These are phyloP conservation scores for Eupithecia centaureata DNA, from an alignment of 2,888 invertebrate species.

Conservation along the genomic window DNA sequence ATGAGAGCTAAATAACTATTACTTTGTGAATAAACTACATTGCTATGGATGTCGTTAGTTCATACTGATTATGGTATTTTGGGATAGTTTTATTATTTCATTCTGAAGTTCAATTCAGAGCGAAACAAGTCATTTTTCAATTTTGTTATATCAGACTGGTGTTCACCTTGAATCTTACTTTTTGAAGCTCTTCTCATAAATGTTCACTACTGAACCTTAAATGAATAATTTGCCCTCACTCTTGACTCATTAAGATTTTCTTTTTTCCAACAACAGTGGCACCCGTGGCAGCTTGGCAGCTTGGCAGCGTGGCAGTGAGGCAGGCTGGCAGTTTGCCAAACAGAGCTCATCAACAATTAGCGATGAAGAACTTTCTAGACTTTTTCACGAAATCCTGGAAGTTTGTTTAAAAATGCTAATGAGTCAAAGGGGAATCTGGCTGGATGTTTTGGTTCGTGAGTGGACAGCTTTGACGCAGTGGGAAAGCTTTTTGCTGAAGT, in stretches of 20 bases:
- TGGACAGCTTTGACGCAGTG: not conserved
- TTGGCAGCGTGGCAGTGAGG: not conserved
- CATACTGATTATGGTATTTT: too few species aligned
- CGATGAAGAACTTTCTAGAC: conserved; percentile 19
- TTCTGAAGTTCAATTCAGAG: too few species aligned
- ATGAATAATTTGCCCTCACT: not conserved
- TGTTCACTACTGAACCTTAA: not conserved
- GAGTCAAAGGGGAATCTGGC: conserved; percentile 3
- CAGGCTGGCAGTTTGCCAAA: conserved; percentile 24
- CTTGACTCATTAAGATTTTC: not conserved
- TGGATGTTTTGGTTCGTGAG: not conserved
- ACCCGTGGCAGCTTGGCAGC: not conserved
- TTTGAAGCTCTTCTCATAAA: too few species aligned
- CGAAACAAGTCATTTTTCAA: too few species aligned
- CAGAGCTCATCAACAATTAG: conserved; percentile 37
- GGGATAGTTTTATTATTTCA: too few species aligned
- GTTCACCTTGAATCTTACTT: too few species aligned
- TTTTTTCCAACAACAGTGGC: conserved; percentile 2
- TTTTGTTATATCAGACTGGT: too few species aligned
- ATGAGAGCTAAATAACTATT: too few species aligned
- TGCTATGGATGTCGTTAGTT: too few species aligned
- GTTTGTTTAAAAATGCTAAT: not conserved
- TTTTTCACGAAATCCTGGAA: conserved; percentile 6
- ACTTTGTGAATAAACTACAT: too few species aligned
- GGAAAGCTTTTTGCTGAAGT: not conserved